Conservation (phyloP, 2,888 invertebrate genomes). For the Latrodectus hesperus region DNA sequence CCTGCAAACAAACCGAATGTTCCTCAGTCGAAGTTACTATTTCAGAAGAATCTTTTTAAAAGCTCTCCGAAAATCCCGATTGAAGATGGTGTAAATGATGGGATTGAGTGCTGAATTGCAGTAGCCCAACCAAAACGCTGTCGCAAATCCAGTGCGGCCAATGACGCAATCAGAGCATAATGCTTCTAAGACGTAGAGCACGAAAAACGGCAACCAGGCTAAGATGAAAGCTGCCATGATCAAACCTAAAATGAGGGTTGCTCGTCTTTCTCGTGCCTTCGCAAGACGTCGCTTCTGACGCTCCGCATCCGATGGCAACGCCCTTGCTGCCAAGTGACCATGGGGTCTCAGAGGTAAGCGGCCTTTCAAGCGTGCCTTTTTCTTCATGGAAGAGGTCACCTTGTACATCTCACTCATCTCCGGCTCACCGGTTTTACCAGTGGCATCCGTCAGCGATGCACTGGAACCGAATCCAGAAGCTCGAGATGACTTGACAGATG, state of each 20-base stretch:
- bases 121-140: slow-evolving; percentile 97
- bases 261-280: slow-evolving; percentile 95
- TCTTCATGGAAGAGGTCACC: slow-evolving; percentile 38
- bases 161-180: slow-evolving; percentile 79
- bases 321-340: slow-evolving; percentile 66
- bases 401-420: slow-evolving; percentile 45
- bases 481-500: slow-evolving; percentile 30
- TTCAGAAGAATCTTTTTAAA: slow-evolving; percentile 95
- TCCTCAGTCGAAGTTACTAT: slow-evolving; percentile 23
- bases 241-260: slow-evolving; percentile 95
- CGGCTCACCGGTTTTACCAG: slow-evolving; percentile 25
- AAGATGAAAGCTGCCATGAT: slow-evolving; percentile 99
- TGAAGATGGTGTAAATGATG: slow-evolving; percentile 94
- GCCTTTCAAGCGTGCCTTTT: slow-evolving; percentile 29
- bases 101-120: slow-evolving; percentile 97
- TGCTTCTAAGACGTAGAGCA: slow-evolving; percentile 90
- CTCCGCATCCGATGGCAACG: slow-evolving; percentile 84
- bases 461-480: slow-evolving; percentile 35
- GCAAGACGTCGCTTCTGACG: slow-evolving; percentile 94
- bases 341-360: slow-evolving; percentile 48
- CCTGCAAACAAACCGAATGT: neutral
- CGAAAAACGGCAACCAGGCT: slow-evolving; percentile 99
- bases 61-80: slow-evolving; percentile 96
- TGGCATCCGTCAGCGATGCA: slow-evolving; percentile 37
- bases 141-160: slow-evolving; percentile 82